Evolutionary conservation across 2,888 invertebrate genomes (phyloP).

Genomic region (Protonemura montana): DNA sequence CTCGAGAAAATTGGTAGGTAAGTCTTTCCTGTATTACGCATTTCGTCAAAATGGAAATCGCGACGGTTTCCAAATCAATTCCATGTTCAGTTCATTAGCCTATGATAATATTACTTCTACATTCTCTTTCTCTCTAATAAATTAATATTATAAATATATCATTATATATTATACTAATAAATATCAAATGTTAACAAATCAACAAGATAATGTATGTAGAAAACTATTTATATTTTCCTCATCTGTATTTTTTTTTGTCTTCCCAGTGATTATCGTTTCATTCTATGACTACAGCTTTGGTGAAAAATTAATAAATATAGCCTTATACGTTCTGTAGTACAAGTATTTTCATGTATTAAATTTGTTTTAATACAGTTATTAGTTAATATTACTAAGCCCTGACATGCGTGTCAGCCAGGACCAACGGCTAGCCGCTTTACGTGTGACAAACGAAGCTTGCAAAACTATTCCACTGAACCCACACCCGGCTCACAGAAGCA

Average conservation of each 20-base stretch:
- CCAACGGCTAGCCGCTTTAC: neutral
- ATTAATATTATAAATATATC: constrained; percentile 7
- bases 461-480: neutral
- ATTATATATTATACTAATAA: constrained; percentile 35
- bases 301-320: constrained; percentile 23
- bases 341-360: neutral
- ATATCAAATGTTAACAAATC: constrained; percentile 46
- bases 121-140: neutral
- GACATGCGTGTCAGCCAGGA: neutral
- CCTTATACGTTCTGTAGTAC: neutral
- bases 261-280: neutral
- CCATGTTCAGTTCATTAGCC: constrained; percentile 14
- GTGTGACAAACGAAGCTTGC: neutral
- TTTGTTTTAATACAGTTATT: neutral
- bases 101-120: constrained; percentile 20
- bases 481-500: neutral
- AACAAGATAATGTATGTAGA: constrained; percentile 43
- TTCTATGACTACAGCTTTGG: constrained; percentile 9
- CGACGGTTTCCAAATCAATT: constrained; percentile 1
- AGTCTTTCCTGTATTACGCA: constrained; percentile 7
- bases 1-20: neutral
- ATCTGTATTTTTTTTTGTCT: constrained; percentile 41
- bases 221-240: constrained; percentile 45
- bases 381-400: neutral
- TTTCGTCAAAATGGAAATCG: neutral